These are phyloP conservation scores for Papilio glaucus DNA, from an alignment of 1,140 invertebrate genomes.

Conservation along the genomic window DNA sequence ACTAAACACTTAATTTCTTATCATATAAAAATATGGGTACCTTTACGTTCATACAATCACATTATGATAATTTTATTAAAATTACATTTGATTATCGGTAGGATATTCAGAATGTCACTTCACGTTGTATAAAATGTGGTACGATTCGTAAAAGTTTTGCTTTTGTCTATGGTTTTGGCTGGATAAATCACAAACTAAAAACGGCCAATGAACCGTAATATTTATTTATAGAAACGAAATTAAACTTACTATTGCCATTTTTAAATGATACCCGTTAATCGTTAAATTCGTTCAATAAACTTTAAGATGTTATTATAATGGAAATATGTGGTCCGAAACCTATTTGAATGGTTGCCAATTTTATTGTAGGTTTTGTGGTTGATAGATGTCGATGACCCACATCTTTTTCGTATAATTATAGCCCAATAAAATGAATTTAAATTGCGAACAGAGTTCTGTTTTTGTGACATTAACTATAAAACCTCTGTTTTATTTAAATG, in stretches of 20 bases:
- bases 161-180: not conserved
- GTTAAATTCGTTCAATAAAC: constrained; percentile 26
- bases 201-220: constrained; percentile 25
- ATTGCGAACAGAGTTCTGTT: not conserved
- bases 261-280: no score
- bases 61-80: not conserved
- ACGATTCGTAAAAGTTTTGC: not conserved
- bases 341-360: constrained; percentile 37
- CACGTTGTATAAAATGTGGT: not conserved
- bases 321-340: constrained; percentile 18
- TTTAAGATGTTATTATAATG: constrained; percentile 13
- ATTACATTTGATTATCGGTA: not conserved
- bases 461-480: not conserved
- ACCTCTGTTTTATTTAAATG: not conserved
- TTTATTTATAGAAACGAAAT: constrained; percentile 4
- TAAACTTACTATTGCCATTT: not conserved
- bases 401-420: not conserved
- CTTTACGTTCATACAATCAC: not conserved
- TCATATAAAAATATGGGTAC: not conserved
- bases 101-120: not conserved
- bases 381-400: constrained; percentile 22
- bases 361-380: constrained; percentile 11
- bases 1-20: constrained; percentile 25
- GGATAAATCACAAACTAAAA: not conserved
- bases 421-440: not conserved